Conservation (phyloP, 2,113 vertebrate genomes). For the Guaruba guarouba region DNA sequence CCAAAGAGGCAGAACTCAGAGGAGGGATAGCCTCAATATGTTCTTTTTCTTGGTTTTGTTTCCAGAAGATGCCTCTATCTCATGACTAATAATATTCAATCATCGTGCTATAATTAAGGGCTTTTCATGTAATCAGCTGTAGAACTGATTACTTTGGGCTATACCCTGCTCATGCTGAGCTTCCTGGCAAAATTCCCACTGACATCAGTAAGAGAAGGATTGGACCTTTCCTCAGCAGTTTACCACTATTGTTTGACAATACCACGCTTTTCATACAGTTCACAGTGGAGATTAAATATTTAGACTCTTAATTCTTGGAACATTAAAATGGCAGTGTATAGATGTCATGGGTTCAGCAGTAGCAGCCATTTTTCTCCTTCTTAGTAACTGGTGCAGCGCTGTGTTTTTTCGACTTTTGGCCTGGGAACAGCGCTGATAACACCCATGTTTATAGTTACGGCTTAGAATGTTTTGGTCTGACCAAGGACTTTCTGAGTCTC, state of each 20-base stretch:
- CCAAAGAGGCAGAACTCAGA: background rate
- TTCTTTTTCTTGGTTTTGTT: conserved; percentile 27
- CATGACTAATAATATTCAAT: conserved; percentile 50
- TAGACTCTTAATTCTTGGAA: background rate
- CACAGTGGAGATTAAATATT: background rate
- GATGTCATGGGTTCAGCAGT: background rate
- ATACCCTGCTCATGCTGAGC: conserved; percentile 21
- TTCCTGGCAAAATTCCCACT: conserved; percentile 37
- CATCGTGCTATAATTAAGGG: conserved; percentile 58
- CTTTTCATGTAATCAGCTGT: conserved; percentile 50
- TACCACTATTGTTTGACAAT: background rate
- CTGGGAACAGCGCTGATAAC: no score
- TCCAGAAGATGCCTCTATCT: conserved; percentile 45
- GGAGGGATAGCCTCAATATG: background rate
- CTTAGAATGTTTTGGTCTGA: no score
- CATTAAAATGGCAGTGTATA: background rate
- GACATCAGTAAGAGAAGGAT: background rate
- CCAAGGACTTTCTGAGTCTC: no score
- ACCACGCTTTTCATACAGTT: background rate
- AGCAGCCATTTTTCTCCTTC: no score
- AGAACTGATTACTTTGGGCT: conserved; percentile 53
- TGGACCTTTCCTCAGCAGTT: background rate
- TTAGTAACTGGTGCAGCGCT: no score
- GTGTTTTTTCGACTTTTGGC: no score
- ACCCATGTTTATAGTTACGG: no score